Evolutionary conservation across 2,797 vertebrate genomes (phyloP).

Genomic region (Ambastaia sidthimunki): DNA sequence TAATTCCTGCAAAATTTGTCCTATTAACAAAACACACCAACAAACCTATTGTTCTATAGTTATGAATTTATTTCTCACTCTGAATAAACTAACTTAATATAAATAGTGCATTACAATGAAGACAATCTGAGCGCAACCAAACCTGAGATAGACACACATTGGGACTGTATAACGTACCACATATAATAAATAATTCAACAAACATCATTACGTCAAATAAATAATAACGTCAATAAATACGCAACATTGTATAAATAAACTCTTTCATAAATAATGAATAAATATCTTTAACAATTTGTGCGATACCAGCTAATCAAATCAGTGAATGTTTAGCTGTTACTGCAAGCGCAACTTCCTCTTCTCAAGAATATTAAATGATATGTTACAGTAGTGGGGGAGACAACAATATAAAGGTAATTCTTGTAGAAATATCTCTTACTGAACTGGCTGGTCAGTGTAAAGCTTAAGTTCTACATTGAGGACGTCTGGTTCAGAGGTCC

Average conservation of each 20-base stretch:
- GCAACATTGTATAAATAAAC: slow-evolving; percentile 60
- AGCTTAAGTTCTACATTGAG: neutral
- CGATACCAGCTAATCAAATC: neutral
- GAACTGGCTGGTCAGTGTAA: neutral
- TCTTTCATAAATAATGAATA: slow-evolving; percentile 58
- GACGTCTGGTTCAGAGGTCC: slow-evolving; percentile 72
- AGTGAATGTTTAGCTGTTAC: slow-evolving; percentile 11
- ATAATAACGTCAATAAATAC: slow-evolving; percentile 51
- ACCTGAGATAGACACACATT: slow-evolving; percentile 44
- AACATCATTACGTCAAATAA: slow-evolving; percentile 42
- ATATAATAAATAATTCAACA: slow-evolving; percentile 57
- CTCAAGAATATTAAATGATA: slow-evolving; percentile 19
- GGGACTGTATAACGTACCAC: slow-evolving; percentile 22
- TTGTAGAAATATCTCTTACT: neutral
- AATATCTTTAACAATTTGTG: slow-evolving; percentile 23
- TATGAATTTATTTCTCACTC: slow-evolving; percentile 37
- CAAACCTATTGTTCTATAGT: neutral
- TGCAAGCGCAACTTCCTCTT: slow-evolving; percentile 4
- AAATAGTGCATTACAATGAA: slow-evolving; percentile 27
- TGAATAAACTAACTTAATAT: slow-evolving; percentile 13
- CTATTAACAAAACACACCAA: neutral
- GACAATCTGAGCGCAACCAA: slow-evolving; percentile 32
- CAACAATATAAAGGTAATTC: slow-evolving; percentile 23
- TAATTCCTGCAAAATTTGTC: neutral
- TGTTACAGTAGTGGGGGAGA: slow-evolving; percentile 2